These are phyloP conservation scores for Peromyscus aztecus DNA, from an alignment of 2,797 vertebrate genomes.

Conservation along the genomic window DNA sequence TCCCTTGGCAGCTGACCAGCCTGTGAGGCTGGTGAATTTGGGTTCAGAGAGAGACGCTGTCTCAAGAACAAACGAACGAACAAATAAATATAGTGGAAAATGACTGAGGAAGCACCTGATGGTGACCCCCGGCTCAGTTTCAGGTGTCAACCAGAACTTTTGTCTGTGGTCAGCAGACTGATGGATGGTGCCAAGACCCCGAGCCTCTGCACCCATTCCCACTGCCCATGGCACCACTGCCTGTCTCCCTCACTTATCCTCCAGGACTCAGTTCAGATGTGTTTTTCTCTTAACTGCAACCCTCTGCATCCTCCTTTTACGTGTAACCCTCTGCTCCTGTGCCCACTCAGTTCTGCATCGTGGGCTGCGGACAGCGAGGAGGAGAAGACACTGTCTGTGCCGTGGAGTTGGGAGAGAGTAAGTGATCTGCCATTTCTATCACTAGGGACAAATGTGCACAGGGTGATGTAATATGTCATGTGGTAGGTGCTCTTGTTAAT, in stretches of 20 bases:
- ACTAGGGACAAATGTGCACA: accelerated
- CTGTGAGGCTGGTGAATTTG: neutral
- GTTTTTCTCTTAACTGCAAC: neutral
- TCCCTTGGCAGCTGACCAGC: neutral
- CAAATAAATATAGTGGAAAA: neutral
- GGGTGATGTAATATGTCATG: accelerated
- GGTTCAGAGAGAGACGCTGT: neutral
- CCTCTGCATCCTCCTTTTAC: neutral
- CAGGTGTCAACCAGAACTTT: neutral
- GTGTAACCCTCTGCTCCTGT: neutral
- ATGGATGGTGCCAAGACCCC: neutral
- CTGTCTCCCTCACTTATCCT: neutral
- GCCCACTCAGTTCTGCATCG: neutral
- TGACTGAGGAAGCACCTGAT: neutral
- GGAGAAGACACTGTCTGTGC: neutral
- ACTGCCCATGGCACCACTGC: neutral
- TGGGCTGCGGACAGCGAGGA: neutral
- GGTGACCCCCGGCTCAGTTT: neutral
- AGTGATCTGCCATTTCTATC: neutral
- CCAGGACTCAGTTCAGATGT: neutral
- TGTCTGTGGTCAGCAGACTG: neutral
- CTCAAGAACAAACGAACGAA: neutral
- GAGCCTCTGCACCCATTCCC: neutral
- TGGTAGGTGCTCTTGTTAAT: neutral
- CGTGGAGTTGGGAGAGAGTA: neutral